Conservation (phyloP, 2,113 vertebrate species). For the Rhombomys opimus region DNA sequence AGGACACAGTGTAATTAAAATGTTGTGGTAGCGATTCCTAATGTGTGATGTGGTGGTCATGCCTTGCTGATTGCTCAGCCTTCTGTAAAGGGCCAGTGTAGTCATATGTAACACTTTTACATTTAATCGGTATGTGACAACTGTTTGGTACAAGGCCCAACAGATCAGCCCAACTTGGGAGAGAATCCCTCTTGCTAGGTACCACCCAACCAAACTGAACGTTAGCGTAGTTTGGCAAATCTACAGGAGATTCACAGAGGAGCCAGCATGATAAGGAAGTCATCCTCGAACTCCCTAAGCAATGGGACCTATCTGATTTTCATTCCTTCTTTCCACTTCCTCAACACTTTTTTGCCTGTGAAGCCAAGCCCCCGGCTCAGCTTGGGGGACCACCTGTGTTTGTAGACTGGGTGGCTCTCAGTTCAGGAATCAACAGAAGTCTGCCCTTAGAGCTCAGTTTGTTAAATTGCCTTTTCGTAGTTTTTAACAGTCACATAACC, state of each 20-base stretch:
- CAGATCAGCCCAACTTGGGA: background rate
- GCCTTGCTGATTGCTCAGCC: background rate
- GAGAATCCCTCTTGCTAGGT: background rate
- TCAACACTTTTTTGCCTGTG: background rate
- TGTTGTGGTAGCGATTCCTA: conserved; percentile 20
- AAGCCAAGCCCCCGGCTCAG: background rate
- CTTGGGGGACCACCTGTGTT: background rate
- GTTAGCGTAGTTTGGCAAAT: background rate
- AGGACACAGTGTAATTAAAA: conserved; percentile 57
- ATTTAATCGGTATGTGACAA: background rate
- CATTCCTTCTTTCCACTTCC: background rate
- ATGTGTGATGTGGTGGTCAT: background rate
- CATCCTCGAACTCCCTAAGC: background rate
- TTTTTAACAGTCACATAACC: background rate
- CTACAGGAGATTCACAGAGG: background rate
- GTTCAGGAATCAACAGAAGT: background rate
- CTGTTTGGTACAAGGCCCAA: background rate
- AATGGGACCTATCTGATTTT: background rate
- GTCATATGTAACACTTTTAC: background rate
- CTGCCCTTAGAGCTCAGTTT: background rate
- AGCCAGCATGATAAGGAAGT: background rate
- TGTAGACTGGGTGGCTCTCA: background rate
- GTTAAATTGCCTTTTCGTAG: background rate
- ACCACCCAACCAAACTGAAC: background rate
- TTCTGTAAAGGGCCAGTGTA: background rate